Evolutionary conservation across 2,113 vertebrate genomes (phyloP), one percentile per base, ranked within the genome.

Genomic region (Catharus minimus): DNA sequence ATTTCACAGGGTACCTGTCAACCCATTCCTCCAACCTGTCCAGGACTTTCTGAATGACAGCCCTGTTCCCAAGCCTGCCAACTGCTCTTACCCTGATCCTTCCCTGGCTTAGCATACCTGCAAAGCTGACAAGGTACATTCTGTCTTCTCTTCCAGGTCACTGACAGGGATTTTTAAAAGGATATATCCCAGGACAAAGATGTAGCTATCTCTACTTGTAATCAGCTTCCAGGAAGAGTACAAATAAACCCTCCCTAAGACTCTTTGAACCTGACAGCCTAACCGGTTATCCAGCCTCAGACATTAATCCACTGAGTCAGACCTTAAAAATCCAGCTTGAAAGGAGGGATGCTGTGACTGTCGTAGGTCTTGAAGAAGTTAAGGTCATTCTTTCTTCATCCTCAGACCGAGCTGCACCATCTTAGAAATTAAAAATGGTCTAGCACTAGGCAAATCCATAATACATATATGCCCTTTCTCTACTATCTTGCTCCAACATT

Each of bases 1-100:
- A 0, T 65, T 50, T 56, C 41, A 16, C 15, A 22, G 38, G 6
- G 28, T 11, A 43, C 17, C 19, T 55, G 22, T 46, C 0, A 0
- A 41, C 2, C 7, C 8, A 3, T n/a, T 82, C 28, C 33, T 86
- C 21, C 47, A 84, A 13, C 53, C 22, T 39, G 13, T n/a, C 12
- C 32, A 58, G 7, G 13, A 23, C 36, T 8, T 78, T 49, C 38
- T 30, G 18, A 67, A 50, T 19, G 19, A 21, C 16, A n/a, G 16
- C 5, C 3, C 28, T 53, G 27, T 19, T 52, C 12, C 3, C 32
- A 36, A 10, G 6, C 4, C 5, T 16, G 30, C 12, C 53, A 50
- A 1, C 39, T 44, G 24, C 26, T 52, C 55, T 88, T 79, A 18
- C 7, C 7, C 43, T 41, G 15, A 46, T 32, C 36, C 28, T 80